Percentiles rank a stretch among this genome's conserved stretches.
phyloP scores from a whole-genome alignment of 2,113 vertebrate species.

The Ia io region DNA sequence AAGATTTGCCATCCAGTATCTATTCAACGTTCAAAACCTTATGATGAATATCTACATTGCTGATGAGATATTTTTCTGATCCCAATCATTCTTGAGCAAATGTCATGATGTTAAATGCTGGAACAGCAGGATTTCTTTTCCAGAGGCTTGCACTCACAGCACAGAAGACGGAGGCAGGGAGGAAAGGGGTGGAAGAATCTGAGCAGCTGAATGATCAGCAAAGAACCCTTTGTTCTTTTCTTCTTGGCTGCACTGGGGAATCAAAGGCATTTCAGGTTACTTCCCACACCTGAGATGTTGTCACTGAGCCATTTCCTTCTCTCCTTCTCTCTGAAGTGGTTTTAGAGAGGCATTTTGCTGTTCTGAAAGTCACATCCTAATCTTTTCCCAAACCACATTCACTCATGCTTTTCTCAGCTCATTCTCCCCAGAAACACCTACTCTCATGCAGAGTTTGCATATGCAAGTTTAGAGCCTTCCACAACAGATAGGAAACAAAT shows the following conservation, averaged over 20 bases:
- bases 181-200: background rate
- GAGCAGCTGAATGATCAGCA: conserved; percentile 17
- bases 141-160: background rate
- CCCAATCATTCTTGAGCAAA: background rate
- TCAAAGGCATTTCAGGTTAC: conserved; percentile 34
- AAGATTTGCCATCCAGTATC: conserved; percentile 33
- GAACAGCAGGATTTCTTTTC: conserved; percentile 24
- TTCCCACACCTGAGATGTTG: conserved; percentile 60
- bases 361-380: conserved; percentile 46
- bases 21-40: conserved; percentile 43
- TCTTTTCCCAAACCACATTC: conserved; percentile 36
- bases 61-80: conserved; percentile 32
- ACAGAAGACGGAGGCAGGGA: conserved; percentile 9
- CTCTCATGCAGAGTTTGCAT: background rate
- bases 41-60: conserved; percentile 53
- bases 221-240: conserved; percentile 26
- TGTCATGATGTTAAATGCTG: background rate
- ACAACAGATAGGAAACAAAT: background rate
- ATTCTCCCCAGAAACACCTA: conserved; percentile 21
- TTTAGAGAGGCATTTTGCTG: conserved; percentile 42
- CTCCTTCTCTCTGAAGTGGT: conserved; percentile 52
- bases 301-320: conserved; percentile 43
- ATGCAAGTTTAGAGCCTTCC: background rate
- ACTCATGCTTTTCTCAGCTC: background rate
- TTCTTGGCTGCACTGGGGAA: background rate